Percentiles rank a stretch among this genome's conserved stretches.
Evolutionary conservation across 2,113 vertebrate genomes (phyloP).

Genomic region (Antigone vipio): DNA sequence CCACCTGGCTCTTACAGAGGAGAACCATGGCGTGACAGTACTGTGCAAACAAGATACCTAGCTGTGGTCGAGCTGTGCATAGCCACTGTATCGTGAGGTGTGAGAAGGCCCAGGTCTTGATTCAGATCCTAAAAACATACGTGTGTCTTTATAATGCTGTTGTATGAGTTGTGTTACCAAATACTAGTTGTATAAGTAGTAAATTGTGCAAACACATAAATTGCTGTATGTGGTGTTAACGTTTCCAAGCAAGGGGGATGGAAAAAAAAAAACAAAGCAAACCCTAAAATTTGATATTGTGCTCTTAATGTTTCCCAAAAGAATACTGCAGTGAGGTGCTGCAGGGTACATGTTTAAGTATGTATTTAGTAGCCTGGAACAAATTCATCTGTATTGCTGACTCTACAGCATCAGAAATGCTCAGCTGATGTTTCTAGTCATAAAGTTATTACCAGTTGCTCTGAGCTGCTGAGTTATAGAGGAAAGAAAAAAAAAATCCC

Average conservation of each 20-base stretch:
- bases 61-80: background rate
- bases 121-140: background rate
- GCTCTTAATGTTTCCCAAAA: background rate
- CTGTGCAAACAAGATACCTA: background rate
- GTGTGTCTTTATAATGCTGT: background rate
- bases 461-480: background rate
- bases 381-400: background rate
- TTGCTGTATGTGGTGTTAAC: background rate
- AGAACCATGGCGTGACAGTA: fast-evolving
- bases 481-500: background rate
- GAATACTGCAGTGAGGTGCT: background rate
- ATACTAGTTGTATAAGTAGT: background rate
- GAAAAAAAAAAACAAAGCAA: background rate
- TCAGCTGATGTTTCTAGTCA: constrained; percentile 4
- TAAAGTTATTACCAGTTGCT: constrained; percentile 3
- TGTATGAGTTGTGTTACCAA: background rate
- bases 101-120: background rate
- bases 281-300: background rate
- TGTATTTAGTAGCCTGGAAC: background rate
- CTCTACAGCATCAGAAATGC: background rate
- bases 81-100: background rate
- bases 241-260: background rate
- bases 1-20: background rate
- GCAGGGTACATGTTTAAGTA: background rate
- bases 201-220: background rate